phyloP scores from a whole-genome alignment of 2,888 invertebrate species.

The Dryomyza anilis region DNA sequence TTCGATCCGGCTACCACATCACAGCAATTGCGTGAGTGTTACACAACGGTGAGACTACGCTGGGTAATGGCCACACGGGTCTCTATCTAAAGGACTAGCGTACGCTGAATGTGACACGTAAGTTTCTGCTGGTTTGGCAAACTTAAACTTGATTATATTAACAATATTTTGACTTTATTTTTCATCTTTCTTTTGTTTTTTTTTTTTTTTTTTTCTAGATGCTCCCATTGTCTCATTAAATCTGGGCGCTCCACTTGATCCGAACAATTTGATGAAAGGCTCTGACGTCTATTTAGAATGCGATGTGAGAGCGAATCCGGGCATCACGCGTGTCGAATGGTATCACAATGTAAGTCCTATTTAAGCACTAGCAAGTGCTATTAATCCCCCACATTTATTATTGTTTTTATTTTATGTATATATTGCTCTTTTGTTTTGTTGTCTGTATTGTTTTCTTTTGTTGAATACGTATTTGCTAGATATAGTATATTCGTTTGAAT shows the following conservation, averaged over 20 bases:
- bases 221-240: constrained; percentile 62
- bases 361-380: too few relatives aligned
- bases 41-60: constrained; percentile 49
- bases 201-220: constrained; percentile 49
- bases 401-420: too few relatives aligned
- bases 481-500: too few relatives aligned
- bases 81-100: constrained; percentile 59
- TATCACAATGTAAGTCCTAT: constrained; percentile 62
- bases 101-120: constrained; percentile 60
- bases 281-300: constrained; percentile 65
- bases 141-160: background rate
- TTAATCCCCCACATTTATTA: too few relatives aligned
- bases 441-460: background rate
- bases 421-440: background rate
- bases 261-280: constrained; percentile 63
- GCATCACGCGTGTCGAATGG: constrained; percentile 63
- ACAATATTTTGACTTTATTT: background rate
- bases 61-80: constrained; percentile 51
- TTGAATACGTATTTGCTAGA: too few relatives aligned
- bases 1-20: constrained; percentile 52
- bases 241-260: constrained; percentile 63
- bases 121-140: constrained; percentile 38
- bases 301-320: constrained; percentile 63
- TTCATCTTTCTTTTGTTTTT: background rate
- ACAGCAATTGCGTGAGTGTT: constrained; percentile 51